Evolutionary conservation across 2,113 vertebrate genomes (phyloP).

Genomic region (Crotalus viridis): DNA sequence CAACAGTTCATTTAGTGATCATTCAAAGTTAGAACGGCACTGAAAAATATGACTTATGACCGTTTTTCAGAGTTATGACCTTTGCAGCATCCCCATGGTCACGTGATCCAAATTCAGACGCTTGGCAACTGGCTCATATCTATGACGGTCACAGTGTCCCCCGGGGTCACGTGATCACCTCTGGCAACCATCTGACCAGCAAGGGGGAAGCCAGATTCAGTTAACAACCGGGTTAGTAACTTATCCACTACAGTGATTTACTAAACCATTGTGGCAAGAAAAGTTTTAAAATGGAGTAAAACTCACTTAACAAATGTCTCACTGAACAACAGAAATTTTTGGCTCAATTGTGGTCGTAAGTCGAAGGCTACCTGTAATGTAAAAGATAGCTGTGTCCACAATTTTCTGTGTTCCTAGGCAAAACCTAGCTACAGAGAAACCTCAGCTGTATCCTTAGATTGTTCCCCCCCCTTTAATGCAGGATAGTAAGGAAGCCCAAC

Average conservation of each 20-base stretch:
- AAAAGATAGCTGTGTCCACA: neutral
- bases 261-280: neutral
- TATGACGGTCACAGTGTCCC: neutral
- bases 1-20: neutral
- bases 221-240: neutral
- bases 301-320: neutral
- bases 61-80: neutral
- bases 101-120: neutral
- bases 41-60: neutral
- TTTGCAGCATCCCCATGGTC: neutral
- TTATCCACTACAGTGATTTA: neutral
- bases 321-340: neutral
- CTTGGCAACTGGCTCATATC: neutral
- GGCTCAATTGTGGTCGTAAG: neutral
- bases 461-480: neutral
- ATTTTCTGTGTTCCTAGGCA: neutral
- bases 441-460: neutral
- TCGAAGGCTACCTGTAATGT: neutral
- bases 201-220: neutral
- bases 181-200: neutral
- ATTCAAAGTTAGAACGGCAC: neutral
- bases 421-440: neutral
- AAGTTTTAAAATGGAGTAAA: neutral
- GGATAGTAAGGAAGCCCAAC: neutral
- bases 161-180: neutral